phyloP scores from a whole-genome alignment of 2,113 vertebrate species.

The Nerophis ophidion region DNA sequence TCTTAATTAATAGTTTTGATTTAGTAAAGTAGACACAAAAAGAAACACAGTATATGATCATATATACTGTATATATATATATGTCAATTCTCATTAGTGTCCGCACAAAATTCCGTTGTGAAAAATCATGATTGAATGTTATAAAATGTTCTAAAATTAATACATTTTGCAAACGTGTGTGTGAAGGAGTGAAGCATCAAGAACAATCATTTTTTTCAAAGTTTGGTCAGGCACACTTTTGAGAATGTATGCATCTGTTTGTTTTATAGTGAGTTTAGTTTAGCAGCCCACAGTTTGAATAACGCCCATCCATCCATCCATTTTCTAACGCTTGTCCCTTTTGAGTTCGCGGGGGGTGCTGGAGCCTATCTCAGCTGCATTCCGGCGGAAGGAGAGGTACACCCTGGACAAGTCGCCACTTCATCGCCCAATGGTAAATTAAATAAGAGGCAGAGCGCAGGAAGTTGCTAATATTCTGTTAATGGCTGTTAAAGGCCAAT shows the following conservation, averaged over 20 bases:
- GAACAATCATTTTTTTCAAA: background rate
- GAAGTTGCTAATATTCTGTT: background rate
- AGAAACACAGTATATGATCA: background rate
- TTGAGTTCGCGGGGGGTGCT: too few relatives aligned
- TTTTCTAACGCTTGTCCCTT: too few relatives aligned
- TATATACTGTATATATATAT: background rate
- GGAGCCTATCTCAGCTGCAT: too few relatives aligned
- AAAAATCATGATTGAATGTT: conserved; percentile 11
- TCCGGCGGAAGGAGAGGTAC: too few relatives aligned
- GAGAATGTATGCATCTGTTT: background rate
- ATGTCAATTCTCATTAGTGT: background rate
- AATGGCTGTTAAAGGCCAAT: too few relatives aligned
- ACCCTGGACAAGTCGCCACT: too few relatives aligned
- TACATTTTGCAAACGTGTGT: background rate
- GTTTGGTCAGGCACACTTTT: background rate
- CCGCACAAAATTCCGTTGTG: conserved; percentile 1
- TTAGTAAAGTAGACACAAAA: background rate
- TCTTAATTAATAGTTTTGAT: too few relatives aligned
- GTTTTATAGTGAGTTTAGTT: conserved; percentile 23
- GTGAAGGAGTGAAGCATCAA: background rate
- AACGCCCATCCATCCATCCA: conserved; percentile 7
- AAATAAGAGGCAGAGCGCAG: conserved; percentile 27
- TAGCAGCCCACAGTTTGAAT: conserved; percentile 38
- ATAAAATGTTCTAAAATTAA: conserved; percentile 7
- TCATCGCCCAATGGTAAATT: conserved; percentile 26